Evolutionary conservation across 2,888 invertebrate genomes (phyloP).

Genomic region (Lasioglossum lativentre): DNA sequence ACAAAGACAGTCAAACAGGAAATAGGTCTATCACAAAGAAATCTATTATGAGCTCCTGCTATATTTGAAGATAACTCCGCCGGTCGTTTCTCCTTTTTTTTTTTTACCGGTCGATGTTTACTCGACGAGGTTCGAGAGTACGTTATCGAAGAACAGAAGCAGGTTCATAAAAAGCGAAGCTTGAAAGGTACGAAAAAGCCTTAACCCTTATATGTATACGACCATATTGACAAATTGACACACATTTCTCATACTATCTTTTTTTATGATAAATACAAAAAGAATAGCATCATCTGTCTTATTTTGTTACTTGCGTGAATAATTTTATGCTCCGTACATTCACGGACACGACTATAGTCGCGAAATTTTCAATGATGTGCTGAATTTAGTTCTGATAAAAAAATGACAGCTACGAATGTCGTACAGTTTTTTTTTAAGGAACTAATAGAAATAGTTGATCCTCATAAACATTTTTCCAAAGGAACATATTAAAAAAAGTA

Average conservation of each 20-base stretch:
- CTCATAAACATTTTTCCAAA: not conserved
- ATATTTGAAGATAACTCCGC: not conserved
- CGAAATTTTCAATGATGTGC: not conserved
- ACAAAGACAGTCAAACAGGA: constrained; percentile 33
- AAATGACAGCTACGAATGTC: not conserved
- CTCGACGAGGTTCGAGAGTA: not conserved
- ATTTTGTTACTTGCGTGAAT: not conserved
- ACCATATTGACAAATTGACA: not conserved
- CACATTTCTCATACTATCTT: not conserved
- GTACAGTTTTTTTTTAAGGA: not conserved
- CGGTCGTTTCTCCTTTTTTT: not conserved
- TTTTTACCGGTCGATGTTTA: not conserved
- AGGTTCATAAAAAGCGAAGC: not conserved
- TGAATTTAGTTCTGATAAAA: not conserved
- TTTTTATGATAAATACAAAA: not conserved
- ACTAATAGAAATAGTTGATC: not conserved
- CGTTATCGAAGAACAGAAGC: not conserved
- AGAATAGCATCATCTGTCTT: not conserved
- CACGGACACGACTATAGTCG: too few relatives aligned
- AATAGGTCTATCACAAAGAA: constrained; percentile 20
- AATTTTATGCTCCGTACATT: not conserved
- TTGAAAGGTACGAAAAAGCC: not conserved
- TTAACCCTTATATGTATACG: not conserved
- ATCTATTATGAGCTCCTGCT: constrained; percentile 24
- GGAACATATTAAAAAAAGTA: not conserved